These are phyloP conservation scores for Scolanthus callimorphus DNA, from an alignment of 92 coral and sea anemone genomes.

Conservation along the genomic window DNA sequence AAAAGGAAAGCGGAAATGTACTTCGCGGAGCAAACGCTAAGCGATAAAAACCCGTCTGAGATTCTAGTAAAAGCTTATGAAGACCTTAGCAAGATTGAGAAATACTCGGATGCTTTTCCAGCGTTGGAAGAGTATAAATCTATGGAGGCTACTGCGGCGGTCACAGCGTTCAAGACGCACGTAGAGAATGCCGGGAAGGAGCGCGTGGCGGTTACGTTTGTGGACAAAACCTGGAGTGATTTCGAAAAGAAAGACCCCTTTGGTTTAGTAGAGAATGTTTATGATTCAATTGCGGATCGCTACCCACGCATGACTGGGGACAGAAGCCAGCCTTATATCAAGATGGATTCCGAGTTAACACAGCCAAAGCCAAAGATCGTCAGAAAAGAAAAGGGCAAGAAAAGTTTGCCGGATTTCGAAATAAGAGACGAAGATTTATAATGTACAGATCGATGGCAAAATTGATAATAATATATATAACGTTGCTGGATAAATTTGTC, in stretches of 20 bases:
- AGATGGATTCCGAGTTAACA: too few relatives aligned
- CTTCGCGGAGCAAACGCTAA: constrained; percentile 54
- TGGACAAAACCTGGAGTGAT: constrained; percentile 53
- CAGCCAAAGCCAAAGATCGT: too few relatives aligned
- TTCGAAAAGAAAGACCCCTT: constrained; percentile 42
- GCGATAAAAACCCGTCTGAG: constrained; percentile 46
- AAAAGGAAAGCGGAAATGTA: constrained; percentile 72
- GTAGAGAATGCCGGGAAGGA: constrained; percentile 53
- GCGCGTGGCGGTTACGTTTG: constrained; percentile 44
- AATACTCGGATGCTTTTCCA: constrained; percentile 51
- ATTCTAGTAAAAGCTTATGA: constrained; percentile 43
- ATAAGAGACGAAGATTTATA: too few relatives aligned
- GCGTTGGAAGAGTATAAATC: constrained; percentile 43
- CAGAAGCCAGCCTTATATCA: constrained; percentile 50
- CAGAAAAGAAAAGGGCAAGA: too few relatives aligned
- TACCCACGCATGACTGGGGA: constrained; percentile 76
- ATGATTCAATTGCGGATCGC: constrained; percentile 48
- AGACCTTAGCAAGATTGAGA: constrained; percentile 42
- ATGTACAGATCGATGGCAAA: too few relatives aligned
- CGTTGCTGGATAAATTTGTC: too few relatives aligned
- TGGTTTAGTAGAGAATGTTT: constrained; percentile 26
- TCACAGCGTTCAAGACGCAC: constrained; percentile 39
- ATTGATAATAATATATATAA: too few relatives aligned
- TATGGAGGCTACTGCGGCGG: constrained; percentile 50
- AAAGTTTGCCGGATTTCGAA: too few relatives aligned